Base-by-base conservation (phyloP, 2,888 invertebrate genomes). In the Chironomus tentans region DNA sequence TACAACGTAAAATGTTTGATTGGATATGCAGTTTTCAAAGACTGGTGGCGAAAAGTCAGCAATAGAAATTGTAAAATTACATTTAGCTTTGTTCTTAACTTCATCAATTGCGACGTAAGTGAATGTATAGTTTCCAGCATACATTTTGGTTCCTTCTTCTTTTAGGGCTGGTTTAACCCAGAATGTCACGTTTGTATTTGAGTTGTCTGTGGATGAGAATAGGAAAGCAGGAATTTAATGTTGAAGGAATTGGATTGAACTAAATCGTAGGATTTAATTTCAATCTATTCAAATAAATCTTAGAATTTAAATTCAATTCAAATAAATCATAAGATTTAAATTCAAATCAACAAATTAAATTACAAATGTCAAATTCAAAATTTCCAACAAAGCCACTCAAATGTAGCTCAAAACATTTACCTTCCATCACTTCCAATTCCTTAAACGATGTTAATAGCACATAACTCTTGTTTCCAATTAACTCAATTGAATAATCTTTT, bases 41-140 rank as follows among this genome's bases (percentile, higher is more conserved):
- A 80, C 82, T 1, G 89, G 89, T 46, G 87, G 83, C 79, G 88
- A 87, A 5, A 81, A 81, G 80, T 89, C 88, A 77, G 83, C 77
- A 18, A 91, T 87, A 70, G 82, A 84, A 10, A 91, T 84, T 22
- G 82, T 84, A 79, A 91, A 90, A 77, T 84, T 85, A 79, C 91
- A 91, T 76, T 85, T 85, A 0, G 87, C 88, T 78, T 84, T 85
- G 80, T 91, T 91, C 62, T 86, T 85, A 77, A 85, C 86, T 1
- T 84, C 81, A 82, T 91, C 91, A 78, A 87, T 87, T 0, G 90
- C 89, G 12, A 86, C 84, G 81, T 90, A 90, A 0, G 85, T 86
- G n/a, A 91, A 85, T 12, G 81, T 81, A 4, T 87, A 88, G 22
- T 81, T 80, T 0, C 90, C 90, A 78, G 90, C 87, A 77, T 86